A percentile compares a stretch with the other conserved stretches of the same genome.
phyloP scores from a whole-genome alignment of 2,888 invertebrate genomes.

The Atrina japonica region DNA sequence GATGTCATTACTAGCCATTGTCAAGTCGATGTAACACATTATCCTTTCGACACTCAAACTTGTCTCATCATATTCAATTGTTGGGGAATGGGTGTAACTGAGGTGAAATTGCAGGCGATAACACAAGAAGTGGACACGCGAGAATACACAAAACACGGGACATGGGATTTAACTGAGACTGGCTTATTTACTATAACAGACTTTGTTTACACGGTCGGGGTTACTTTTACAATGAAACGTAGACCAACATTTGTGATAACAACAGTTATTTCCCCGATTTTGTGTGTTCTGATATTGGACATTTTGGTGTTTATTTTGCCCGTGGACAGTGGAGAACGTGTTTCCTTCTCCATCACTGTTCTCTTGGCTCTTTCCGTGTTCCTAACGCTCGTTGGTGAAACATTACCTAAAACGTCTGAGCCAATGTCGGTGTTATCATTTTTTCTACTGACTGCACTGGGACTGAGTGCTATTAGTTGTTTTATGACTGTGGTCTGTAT shows the following conservation, averaged over 20 bases:
- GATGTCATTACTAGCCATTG: slow-evolving; percentile 37
- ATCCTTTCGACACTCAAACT: slow-evolving; percentile 43
- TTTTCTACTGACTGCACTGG: slow-evolving; percentile 36
- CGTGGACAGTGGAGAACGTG: slow-evolving; percentile 43
- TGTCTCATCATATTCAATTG: slow-evolving; percentile 33
- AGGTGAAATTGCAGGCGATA: slow-evolving; percentile 21
- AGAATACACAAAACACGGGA: slow-evolving; percentile 39
- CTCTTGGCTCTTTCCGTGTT: slow-evolving; percentile 49
- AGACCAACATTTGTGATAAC: slow-evolving; percentile 39
- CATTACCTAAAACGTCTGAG: slow-evolving; percentile 49
- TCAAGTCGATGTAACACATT: slow-evolving; percentile 42
- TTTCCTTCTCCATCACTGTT: slow-evolving; percentile 45
- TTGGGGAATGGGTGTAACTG: slow-evolving; percentile 29
- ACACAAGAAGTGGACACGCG: neutral
- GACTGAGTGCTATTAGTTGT: slow-evolving; percentile 40
- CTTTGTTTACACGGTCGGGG: neutral
- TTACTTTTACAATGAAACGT: slow-evolving; percentile 39
- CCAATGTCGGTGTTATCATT: slow-evolving; percentile 42
- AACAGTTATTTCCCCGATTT: slow-evolving; percentile 43
- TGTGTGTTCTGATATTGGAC: slow-evolving; percentile 42
- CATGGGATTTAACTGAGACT: slow-evolving; percentile 25
- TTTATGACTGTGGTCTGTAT: slow-evolving; percentile 8
- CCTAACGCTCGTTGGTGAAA: slow-evolving; percentile 46
- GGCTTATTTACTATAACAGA: neutral
- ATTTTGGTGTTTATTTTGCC: slow-evolving; percentile 49